Conservation (phyloP, 2,888 invertebrate species). For the Zeuzera pyrina region DNA sequence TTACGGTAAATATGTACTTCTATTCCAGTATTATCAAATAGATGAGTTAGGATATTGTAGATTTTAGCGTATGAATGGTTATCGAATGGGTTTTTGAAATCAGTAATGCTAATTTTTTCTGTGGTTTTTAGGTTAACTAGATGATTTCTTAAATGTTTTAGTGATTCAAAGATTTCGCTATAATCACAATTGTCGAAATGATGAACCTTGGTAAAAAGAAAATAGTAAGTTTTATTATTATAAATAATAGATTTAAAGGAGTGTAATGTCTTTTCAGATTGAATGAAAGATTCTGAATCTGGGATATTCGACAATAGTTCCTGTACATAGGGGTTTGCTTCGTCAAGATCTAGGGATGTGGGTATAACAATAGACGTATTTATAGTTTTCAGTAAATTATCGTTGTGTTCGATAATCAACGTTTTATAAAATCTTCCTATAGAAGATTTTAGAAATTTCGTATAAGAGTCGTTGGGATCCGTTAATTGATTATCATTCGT, state of each 20-base stretch:
- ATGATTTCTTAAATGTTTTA: no score
- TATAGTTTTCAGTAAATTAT: constrained; percentile 9
- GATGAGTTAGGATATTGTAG: constrained; percentile 16
- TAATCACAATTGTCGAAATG: background rate
- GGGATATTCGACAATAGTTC: constrained; percentile 10
- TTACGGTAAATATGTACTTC: constrained; percentile 16
- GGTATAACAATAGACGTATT: constrained; percentile 14
- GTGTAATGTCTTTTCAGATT: background rate
- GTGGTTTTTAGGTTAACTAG: no score
- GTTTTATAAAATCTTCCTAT: background rate
- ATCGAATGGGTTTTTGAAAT: constrained; percentile 12
- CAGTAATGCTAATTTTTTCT: constrained; percentile 8
- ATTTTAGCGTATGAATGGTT: constrained; percentile 15
- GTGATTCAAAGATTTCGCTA: background rate
- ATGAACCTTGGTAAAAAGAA: constrained; percentile 10
- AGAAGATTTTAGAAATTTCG: no score
- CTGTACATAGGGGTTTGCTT: constrained; percentile 17
- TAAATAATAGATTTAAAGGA: background rate
- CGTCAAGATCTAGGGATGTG: constrained; percentile 20
- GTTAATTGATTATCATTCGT: no score
- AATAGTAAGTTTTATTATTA: constrained; percentile 5
- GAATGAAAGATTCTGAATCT: background rate
- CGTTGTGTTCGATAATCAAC: constrained; percentile 11
- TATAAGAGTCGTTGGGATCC: no score
- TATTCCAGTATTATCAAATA: constrained; percentile 18